These are phyloP conservation scores for Mastigias papua DNA, from an alignment of 30 jellyfish, hydroid and myxozoan species.

Conservation along the genomic window DNA sequence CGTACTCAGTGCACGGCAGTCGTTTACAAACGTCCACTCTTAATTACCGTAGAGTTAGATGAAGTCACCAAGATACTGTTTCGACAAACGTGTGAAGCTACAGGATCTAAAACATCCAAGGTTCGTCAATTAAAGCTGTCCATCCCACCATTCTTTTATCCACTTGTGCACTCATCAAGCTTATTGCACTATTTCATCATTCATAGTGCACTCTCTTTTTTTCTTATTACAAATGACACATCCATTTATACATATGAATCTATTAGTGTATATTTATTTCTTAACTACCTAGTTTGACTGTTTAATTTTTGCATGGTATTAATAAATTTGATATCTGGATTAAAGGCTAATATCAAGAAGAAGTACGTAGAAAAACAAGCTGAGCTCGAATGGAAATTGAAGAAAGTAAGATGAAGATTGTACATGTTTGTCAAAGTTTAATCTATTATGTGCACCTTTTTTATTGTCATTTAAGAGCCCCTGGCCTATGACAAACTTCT, in stretches of 20 bases:
- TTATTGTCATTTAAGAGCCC: no score
- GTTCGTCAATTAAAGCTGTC: not conserved
- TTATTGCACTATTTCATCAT: no score
- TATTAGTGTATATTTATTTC: not conserved
- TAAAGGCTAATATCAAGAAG: slow-evolving; percentile 40
- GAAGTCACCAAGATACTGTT: slow-evolving; percentile 55
- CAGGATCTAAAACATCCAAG: slow-evolving; percentile 58
- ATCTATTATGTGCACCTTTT: no score
- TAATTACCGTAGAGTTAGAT: slow-evolving; percentile 30
- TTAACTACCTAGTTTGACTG: not conserved
- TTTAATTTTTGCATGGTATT: not conserved
- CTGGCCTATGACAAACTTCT: no score
- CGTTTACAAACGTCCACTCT: not conserved
- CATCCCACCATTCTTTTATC: not conserved
- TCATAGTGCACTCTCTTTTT: no score
- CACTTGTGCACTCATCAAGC: no score
- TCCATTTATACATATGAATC: not conserved
- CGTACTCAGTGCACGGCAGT: not conserved
- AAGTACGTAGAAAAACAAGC: slow-evolving; percentile 63
- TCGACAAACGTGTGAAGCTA: slow-evolving; percentile 60
- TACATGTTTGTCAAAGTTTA: not conserved
- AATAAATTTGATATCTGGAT: not conserved
- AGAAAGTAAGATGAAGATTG: slow-evolving; percentile 19
- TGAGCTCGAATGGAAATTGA: slow-evolving; percentile 59
- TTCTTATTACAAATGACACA: no score